Base-by-base conservation (phyloP, 1,140 invertebrate species). In the Meloidogyne floridensis region DNA sequence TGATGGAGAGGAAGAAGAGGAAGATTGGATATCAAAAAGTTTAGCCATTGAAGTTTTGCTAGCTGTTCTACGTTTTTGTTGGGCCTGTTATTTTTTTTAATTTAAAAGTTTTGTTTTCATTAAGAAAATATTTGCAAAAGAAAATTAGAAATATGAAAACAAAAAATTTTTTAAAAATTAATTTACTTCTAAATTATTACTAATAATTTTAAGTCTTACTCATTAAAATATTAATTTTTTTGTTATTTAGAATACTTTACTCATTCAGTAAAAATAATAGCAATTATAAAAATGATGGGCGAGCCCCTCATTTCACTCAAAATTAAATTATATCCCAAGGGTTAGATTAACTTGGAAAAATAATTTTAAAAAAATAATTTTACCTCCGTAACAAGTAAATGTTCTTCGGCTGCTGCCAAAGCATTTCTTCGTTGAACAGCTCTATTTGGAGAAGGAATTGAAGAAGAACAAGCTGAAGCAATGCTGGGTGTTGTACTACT, bases 21-120 rank as follows among this genome's bases (percentile, higher is more conserved):
- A 77, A 20, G 86, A 78, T 43, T 75, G 72, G 11, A 71, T 83
- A 69, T 85, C 84, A 72, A 85, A 85, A 32, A 85, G 72, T 53
- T 84, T 86, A 53, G 85, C 86, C 86, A 81, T 73, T 53, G 59
- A 77, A 20, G 43, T 18, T 18, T 69, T 69, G 54, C 15, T 56
- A 18, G 15, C 75, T 59, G n/a, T 73, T 73, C 72, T 73, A 15
- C 72, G 20, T 47, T 47, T 43, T 43, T 53, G 42, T 53, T 47
- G 51, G 6, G 72, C 18, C 42, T 73, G 32, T 32, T 32, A 32
- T 32, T 32, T 32, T 32, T 32, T 32, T 32, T 32, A 32, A 47
- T 47, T 47, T 47, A 47, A 47, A 47, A 47, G 32, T 32, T 32
- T 32, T 32, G 32, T 32, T 32, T 32, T 32, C 32, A 32, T 32